phyloP scores from a whole-genome alignment of 2,888 invertebrate species.

The Mantis religiosa region DNA sequence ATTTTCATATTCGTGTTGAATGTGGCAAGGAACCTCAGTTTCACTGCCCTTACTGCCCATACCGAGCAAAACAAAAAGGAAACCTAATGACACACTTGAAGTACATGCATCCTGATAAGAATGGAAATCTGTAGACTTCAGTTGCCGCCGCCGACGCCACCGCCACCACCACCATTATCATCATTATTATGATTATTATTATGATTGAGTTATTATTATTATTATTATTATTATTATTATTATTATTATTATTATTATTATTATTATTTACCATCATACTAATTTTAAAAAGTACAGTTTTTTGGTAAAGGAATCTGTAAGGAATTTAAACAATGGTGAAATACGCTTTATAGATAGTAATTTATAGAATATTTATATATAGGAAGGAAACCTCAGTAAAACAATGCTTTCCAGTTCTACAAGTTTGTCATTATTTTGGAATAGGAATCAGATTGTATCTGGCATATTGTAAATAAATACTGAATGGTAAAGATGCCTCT shows the following conservation, averaged over 20 bases:
- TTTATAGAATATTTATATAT: not conserved
- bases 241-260: too few relatives aligned
- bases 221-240: too few relatives aligned
- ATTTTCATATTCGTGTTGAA: slow-evolving; percentile 42
- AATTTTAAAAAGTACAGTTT: not conserved
- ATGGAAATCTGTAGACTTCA: not conserved
- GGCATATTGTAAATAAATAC: not conserved
- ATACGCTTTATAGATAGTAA: not conserved
- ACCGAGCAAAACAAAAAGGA: slow-evolving; percentile 31
- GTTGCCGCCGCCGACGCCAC: too few relatives aligned
- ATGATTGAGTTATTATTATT: too few relatives aligned
- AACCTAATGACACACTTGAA: slow-evolving; percentile 34
- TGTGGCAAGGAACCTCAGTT: slow-evolving; percentile 44
- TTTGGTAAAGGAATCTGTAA: not conserved
- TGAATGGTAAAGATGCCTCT: not conserved
- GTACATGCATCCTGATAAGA: not conserved
- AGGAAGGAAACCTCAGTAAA: not conserved
- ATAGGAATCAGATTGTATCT: not conserved
- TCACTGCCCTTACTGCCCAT: slow-evolving; percentile 42
- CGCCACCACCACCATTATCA: too few relatives aligned
- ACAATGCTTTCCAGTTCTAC: not conserved
- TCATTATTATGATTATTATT: too few relatives aligned
- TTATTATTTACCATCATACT: too few relatives aligned
- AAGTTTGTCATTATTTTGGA: not conserved
- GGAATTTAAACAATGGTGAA: not conserved